A percentile compares a stretch with the other conserved stretches of the same genome.
phyloP scores from a whole-genome alignment of 1,140 invertebrate species.

The Achroia grisella region DNA sequence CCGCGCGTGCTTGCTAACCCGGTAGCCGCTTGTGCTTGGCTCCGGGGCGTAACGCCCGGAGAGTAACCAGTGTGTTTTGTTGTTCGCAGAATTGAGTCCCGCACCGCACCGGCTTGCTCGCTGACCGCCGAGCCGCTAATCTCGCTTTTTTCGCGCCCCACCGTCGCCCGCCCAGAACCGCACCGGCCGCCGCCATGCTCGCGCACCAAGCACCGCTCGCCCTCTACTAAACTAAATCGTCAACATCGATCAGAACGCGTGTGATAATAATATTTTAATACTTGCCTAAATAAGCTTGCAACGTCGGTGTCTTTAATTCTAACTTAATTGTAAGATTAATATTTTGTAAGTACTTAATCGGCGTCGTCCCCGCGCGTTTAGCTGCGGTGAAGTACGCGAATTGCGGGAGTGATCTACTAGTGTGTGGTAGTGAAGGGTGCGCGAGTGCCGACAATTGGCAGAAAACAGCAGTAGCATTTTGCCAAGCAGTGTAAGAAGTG shows the following conservation, averaged over 20 bases:
- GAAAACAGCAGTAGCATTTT: conserved; percentile 21
- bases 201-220: conserved; percentile 67
- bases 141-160: conserved; percentile 67
- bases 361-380: conserved; percentile 26
- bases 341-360: conserved; percentile 33
- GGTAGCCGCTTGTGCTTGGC: conserved; percentile 67
- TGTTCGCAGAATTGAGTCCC: conserved; percentile 73
- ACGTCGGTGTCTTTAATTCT: conserved; percentile 68
- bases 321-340: conserved; percentile 66
- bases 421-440: conserved; percentile 42
- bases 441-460: conserved; percentile 27
- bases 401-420: conserved; percentile 38
- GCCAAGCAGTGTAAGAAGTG: conserved; percentile 40
- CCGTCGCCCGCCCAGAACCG: conserved; percentile 55
- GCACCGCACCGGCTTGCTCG: conserved; percentile 70
- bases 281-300: conserved; percentile 70
- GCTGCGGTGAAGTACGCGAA: conserved; percentile 24
- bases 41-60: conserved; percentile 52
- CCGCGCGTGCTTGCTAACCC: conserved; percentile 62
- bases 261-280: conserved; percentile 70
- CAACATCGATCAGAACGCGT: conserved; percentile 71
- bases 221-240: conserved; percentile 65
- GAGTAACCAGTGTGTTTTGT: conserved; percentile 73
- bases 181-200: conserved; percentile 62
- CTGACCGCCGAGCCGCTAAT: conserved; percentile 71